Evolutionary conservation across 2,888 invertebrate species (phyloP), one percentile per base, ranked within the genome.

Genomic region (Polymixis flavicincta): DNA sequence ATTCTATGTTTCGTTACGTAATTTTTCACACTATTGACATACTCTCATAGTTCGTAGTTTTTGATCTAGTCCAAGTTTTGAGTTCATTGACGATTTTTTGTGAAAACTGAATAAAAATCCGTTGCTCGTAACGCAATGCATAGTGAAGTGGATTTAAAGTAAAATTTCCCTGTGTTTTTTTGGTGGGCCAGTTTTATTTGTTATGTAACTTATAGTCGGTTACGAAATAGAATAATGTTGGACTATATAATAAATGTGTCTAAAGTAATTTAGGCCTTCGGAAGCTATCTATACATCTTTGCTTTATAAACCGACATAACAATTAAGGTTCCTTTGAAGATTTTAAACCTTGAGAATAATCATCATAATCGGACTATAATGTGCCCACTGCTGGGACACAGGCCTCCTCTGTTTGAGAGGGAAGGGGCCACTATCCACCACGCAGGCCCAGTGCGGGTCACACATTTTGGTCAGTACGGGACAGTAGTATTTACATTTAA

Each of bases 1-100:
- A 83, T 68, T 78, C 76, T 67, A 19, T 64, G 5, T 55, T 60
- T 45, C 9, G 28, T 84, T 85, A 83, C 71, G 66, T 67, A 85
- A 85, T 54, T 57, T 48, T 22, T 61, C 57, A 60, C 32, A 65
- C 54, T 59, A 69, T 54, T 8, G 2, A 48, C 54, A 65, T 13
- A 19, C 61, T 70, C 50, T n/a, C 17, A 54, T 50, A 7, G 13
- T 17, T 22, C 57, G 65, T 32, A 32, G 45, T 59, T 59, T 52
- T 28, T 54, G 3, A 66, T 37, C 13, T n/a, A 55, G 25, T 25
- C 37, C 14, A 8, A 13, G 7, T 66, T 66, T 61, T 3, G 52
- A 17, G 6, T 85, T 17, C 84, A 85, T 76, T 61, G 69, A 61
- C 14, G 48, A 19, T 25, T 74, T 63, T 32, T 3, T 3, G 6